phyloP scores from a whole-genome alignment of 1,140 invertebrate genomes.

The Drosophila pandora region DNA sequence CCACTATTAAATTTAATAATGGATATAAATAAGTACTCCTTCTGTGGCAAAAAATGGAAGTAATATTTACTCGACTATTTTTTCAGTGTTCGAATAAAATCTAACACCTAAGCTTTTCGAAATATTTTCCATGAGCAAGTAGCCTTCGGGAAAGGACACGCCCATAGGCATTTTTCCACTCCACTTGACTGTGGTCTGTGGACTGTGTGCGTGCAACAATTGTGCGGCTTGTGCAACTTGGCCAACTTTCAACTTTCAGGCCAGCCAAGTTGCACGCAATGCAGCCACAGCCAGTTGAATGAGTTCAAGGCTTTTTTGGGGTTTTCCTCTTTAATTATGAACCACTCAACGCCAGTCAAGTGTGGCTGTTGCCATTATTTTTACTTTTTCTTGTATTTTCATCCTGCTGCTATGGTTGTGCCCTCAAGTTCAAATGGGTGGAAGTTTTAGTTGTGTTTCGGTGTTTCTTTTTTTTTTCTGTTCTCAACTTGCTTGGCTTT shows the following conservation, averaged over 20 bases:
- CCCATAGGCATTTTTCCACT: constrained; percentile 62
- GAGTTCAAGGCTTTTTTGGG: constrained; percentile 67
- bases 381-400: constrained; percentile 31
- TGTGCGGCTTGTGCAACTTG: constrained; percentile 65
- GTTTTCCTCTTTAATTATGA: constrained; percentile 67
- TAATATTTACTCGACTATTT: not conserved
- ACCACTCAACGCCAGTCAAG: constrained; percentile 65
- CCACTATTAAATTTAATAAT: too few species aligned
- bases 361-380: constrained; percentile 65
- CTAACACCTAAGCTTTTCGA: not conserved
- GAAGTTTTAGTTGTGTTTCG: constrained; percentile 56
- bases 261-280: constrained; percentile 59
- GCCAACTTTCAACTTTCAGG: constrained; percentile 64
- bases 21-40: too few species aligned
- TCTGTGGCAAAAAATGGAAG: too few species aligned
- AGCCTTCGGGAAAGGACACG: constrained; percentile 29
- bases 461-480: constrained; percentile 15
- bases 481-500: not conserved
- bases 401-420: constrained; percentile 34
- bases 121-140: constrained; percentile 19
- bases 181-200: constrained; percentile 50
- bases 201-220: constrained; percentile 73
- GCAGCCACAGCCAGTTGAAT: constrained; percentile 57
- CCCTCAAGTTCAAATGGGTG: constrained; percentile 53
- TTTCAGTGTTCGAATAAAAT: not conserved